These are phyloP conservation scores for Marmota monax DNA, from an alignment of 2,113 vertebrate genomes.

Conservation along the genomic window DNA sequence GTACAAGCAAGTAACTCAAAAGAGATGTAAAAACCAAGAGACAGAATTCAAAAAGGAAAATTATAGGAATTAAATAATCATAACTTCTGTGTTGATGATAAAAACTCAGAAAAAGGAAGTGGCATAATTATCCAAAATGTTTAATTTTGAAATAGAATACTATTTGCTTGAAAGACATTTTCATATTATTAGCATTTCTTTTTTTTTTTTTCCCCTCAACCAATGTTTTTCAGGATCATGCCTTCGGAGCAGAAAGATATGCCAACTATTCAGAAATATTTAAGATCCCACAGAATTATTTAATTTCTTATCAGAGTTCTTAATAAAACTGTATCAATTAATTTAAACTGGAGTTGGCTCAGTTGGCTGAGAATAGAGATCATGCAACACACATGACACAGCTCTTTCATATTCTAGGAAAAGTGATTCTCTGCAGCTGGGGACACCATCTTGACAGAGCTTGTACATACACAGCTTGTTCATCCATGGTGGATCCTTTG, in stretches of 20 bases:
- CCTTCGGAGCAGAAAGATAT: not conserved
- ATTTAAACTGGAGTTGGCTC: not conserved
- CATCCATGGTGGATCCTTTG: not conserved
- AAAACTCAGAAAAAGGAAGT: conserved; percentile 48
- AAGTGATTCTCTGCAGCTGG: not conserved
- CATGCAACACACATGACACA: not conserved
- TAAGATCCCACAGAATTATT: not conserved
- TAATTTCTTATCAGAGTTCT: conserved; percentile 10
- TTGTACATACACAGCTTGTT: not conserved
- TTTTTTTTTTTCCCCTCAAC: not conserved
- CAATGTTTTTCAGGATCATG: not conserved
- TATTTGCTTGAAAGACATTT: conserved; percentile 59
- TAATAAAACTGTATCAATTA: not conserved
- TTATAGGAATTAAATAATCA: conserved; percentile 60
- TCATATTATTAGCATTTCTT: not conserved
- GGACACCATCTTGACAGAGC: rapidly evolving
- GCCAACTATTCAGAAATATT: not conserved
- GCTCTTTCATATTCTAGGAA: not conserved
- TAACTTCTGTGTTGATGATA: conserved; percentile 26
- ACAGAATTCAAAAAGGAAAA: conserved; percentile 69
- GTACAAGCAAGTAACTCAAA: conserved; percentile 37
- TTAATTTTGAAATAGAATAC: conserved; percentile 37
- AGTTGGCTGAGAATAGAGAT: not conserved
- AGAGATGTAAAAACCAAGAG: conserved; percentile 48
- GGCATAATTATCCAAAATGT: conserved; percentile 38